Evolutionary conservation across 2,113 vertebrate species (phyloP), one percentile per base, ranked within the genome.

Genomic region (Saccopteryx leptura): DNA sequence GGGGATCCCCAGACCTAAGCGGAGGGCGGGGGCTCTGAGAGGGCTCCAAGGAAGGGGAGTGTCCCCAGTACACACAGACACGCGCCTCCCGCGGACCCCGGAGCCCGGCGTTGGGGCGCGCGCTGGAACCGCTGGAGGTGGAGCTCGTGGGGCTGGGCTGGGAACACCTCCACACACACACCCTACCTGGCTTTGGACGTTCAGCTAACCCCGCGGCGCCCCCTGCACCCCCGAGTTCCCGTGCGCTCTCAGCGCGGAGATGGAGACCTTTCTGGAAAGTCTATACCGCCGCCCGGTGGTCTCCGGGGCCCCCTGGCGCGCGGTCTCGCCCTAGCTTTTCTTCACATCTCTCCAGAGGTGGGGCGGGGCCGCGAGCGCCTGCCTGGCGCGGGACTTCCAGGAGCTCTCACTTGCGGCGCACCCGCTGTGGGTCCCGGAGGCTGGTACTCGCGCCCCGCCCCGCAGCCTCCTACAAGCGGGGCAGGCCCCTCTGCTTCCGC

Each of bases 1-100:
- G 90, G 97, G 96, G 96, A 88, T 76, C 80, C 86, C 79, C 31
- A 14, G n/a, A 74, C 68, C 58, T 1, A 63, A 39, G 82, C 31
- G 11, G 82, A 94, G 54, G 72, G 18, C 31, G 1, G 17, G 52
- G 90, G 50, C 72, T 71, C 58, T 23, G 76, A 78, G 9, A 0
- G 0, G 31, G 24, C 85, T 80, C 81, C 11, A 0, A 26, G 71
- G 33, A 69, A 92, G 52, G 84, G 50, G 72, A 9, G 78, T 76
- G 50, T 74, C 15, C 81, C 75, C 81, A 0, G 63, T 10, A 76
- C 81, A 66, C 48, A 46, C 18, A 31, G 88, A 87, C 71, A 52
- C 52, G 28, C 39, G 46, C 61, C 69, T 26, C 87, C 92, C 48
- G 21, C 48, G 3, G 2, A 48, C 54, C 71, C 19, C 1, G 1